Conservation (phyloP, 2,888 invertebrate genomes). For the Tetramorium bicarinatum region DNA sequence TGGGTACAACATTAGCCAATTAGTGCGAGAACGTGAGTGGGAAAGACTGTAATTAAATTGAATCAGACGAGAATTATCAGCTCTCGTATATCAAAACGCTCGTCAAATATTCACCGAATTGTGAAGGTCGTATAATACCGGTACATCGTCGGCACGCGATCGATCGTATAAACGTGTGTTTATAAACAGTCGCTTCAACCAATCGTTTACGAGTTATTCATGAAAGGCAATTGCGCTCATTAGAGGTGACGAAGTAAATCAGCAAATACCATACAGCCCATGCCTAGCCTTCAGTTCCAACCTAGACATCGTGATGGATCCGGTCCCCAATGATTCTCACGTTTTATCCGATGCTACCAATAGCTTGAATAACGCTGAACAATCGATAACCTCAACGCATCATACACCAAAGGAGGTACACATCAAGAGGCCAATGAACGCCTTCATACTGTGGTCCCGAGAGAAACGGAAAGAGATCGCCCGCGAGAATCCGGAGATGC, state of each 20-base stretch:
- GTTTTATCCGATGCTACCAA: too few species aligned
- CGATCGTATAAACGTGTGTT: neutral
- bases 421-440: constrained; percentile 99
- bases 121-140: neutral
- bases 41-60: neutral
- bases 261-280: neutral
- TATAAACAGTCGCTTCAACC: neutral
- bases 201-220: neutral
- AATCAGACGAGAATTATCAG: neutral
- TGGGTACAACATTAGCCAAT: neutral
- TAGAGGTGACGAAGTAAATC: neutral
- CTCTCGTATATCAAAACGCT: neutral
- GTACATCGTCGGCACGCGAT: neutral
- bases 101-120: neutral
- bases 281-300: neutral
- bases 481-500: constrained; percentile 97
- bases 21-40: constrained; percentile 32
- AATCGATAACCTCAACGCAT: too few species aligned
- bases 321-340: too few species aligned
- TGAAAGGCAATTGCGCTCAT: neutral
- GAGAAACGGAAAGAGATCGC: constrained; percentile 97
- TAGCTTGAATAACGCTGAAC: too few species aligned
- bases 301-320: neutral
- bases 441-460: constrained; percentile 99
- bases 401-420: constrained; percentile 85